Percentiles rank a stretch among this genome's conserved stretches.
These are phyloP conservation scores for Orchestia grillus DNA, from an alignment of 1,140 invertebrate genomes.

Conservation along the genomic window DNA sequence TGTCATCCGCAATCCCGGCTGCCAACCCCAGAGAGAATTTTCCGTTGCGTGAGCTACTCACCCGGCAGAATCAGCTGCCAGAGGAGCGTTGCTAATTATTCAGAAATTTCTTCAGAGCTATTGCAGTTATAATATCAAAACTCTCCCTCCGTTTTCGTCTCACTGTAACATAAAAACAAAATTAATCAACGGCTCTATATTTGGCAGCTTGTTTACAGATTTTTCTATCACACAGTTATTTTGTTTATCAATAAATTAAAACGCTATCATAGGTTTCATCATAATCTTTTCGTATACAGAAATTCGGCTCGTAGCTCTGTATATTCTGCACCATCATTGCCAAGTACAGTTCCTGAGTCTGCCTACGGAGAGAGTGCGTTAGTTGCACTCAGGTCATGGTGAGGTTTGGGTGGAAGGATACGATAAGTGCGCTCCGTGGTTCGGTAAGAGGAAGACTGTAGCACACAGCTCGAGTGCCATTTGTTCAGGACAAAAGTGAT, in stretches of 20 bases:
- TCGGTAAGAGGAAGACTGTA: background rate
- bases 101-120: background rate
- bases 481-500: background rate
- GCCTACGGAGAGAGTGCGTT: background rate
- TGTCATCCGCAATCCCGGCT: background rate
- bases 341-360: background rate
- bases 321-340: background rate
- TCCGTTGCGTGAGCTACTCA: background rate
- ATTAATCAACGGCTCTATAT: background rate
- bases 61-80: background rate
- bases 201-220: too few relatives aligned
- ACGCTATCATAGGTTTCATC: background rate
- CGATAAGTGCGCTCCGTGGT: background rate
- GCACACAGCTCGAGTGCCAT: background rate
- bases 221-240: too few relatives aligned
- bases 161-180: background rate
- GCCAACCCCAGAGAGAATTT: background rate
- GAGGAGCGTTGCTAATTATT: background rate
- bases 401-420: background rate
- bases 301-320: background rate
- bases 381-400: conserved; percentile 6
- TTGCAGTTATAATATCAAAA: background rate
- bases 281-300: background rate
- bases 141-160: background rate
- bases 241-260: too few relatives aligned